Percentiles rank a stretch among this genome's conserved stretches.
Conservation (phyloP, 2,113 vertebrate genomes). For the Phaetusa simplex region DNA sequence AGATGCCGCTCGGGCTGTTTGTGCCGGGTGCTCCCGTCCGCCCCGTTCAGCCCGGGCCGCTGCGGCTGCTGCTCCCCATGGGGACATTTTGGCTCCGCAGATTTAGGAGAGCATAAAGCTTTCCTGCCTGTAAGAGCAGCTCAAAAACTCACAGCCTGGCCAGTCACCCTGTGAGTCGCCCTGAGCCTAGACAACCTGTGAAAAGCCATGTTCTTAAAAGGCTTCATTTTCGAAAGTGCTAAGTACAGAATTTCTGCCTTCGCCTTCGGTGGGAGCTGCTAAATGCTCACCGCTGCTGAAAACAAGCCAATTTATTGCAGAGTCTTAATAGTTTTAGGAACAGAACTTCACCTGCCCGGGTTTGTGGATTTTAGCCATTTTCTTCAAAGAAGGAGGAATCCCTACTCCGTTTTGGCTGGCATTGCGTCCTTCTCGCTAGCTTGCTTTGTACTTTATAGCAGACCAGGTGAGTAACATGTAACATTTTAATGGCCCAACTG, state of each 20-base stretch:
- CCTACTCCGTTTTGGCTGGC: neutral
- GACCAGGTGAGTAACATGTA: neutral
- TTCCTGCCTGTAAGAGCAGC: neutral
- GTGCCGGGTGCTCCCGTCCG: fast-evolving
- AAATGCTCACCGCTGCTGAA: neutral
- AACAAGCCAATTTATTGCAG: neutral
- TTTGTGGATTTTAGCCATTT: neutral
- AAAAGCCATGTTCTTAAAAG: neutral
- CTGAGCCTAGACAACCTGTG: neutral
- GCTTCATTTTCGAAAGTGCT: neutral
- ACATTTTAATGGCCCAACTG: neutral
- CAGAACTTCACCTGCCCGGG: neutral
- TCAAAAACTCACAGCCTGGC: neutral
- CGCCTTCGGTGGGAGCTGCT: neutral
- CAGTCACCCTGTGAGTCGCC: neutral
- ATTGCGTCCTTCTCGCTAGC: neutral
- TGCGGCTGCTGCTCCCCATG: neutral
- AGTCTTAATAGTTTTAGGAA: neutral
- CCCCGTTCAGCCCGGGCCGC: neutral
- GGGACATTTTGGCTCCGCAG: neutral
- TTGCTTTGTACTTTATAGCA: neutral
- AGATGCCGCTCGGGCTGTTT: neutral
- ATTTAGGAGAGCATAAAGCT: neutral
- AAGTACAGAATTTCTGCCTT: neutral
- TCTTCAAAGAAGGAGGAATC: neutral